phyloP scores from a whole-genome alignment of 2,888 invertebrate genomes.

The Clitarchus hookeri region DNA sequence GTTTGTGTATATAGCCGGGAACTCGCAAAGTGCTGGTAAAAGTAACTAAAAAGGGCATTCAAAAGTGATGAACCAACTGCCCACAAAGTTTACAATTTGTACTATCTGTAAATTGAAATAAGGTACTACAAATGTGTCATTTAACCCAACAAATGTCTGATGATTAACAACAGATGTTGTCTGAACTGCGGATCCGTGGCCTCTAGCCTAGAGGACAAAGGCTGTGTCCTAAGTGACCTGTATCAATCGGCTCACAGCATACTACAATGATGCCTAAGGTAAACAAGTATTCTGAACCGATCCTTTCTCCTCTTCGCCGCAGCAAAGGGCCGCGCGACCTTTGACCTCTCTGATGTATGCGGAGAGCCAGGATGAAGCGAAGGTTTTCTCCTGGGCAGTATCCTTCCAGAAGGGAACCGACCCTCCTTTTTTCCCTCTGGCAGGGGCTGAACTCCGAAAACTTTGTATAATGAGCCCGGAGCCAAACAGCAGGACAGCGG shows the following conservation, averaged over 20 bases:
- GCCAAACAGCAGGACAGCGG: background rate
- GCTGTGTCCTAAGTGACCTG: background rate
- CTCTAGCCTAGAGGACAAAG: background rate
- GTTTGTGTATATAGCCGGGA: too few species aligned
- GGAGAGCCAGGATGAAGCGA: background rate
- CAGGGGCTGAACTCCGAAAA: background rate
- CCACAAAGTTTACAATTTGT: too few species aligned
- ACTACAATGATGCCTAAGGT: background rate
- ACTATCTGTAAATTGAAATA: too few species aligned
- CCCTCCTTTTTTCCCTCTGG: background rate
- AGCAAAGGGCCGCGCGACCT: background rate
- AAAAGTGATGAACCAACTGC: too few species aligned
- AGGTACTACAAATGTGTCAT: too few species aligned
- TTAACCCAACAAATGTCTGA: too few species aligned
- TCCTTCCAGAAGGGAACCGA: background rate
- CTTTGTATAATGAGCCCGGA: background rate
- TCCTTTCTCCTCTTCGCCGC: background rate
- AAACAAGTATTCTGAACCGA: background rate
- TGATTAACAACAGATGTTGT: too few species aligned
- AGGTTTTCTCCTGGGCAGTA: too few species aligned
- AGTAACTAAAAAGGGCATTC: too few species aligned
- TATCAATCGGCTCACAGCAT: background rate
- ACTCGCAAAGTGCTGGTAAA: too few species aligned
- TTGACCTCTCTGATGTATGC: background rate
- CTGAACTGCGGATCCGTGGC: too few species aligned